Percentiles rank a stretch among this genome's conserved stretches.
These are phyloP conservation scores for Brachyptera risi DNA, from an alignment of 2,888 invertebrate genomes.

Conservation along the genomic window DNA sequence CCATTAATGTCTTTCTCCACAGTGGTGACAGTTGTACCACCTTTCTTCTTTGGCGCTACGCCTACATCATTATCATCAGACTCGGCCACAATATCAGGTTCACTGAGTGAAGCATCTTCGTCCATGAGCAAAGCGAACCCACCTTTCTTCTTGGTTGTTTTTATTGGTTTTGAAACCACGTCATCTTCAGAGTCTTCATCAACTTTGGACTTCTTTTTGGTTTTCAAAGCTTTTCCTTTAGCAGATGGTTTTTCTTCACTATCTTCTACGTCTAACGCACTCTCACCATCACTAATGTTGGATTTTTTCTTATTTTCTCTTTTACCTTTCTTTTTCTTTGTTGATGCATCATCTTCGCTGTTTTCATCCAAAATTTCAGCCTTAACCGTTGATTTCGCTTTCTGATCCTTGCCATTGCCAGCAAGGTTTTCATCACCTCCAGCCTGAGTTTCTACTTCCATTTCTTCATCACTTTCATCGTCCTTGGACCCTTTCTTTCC, in stretches of 20 bases:
- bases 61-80: background rate
- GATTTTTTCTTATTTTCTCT: conserved; percentile 44
- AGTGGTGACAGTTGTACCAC: conserved; percentile 15
- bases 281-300: conserved; percentile 32
- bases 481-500: conserved; percentile 71
- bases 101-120: conserved; percentile 2
- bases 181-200: conserved; percentile 8
- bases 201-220: background rate
- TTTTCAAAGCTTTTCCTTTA: conserved; percentile 18
- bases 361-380: conserved; percentile 35
- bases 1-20: conserved; percentile 25
- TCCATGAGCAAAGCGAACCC: conserved; percentile 24
- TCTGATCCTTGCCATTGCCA: conserved; percentile 32
- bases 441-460: conserved; percentile 26
- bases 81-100: background rate
- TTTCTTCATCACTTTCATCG: conserved; percentile 50
- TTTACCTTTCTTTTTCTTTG: conserved; percentile 44
- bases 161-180: background rate
- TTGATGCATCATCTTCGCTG: conserved; percentile 43
- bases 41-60: background rate
- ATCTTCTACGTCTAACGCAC: background rate
- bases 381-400: conserved; percentile 26
- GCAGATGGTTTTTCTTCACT: background rate
- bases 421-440: conserved; percentile 24
- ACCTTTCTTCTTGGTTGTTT: conserved; percentile 26